Base-by-base conservation (phyloP, 2,797 vertebrate genomes). In the Coccyzus lansbergi region DNA sequence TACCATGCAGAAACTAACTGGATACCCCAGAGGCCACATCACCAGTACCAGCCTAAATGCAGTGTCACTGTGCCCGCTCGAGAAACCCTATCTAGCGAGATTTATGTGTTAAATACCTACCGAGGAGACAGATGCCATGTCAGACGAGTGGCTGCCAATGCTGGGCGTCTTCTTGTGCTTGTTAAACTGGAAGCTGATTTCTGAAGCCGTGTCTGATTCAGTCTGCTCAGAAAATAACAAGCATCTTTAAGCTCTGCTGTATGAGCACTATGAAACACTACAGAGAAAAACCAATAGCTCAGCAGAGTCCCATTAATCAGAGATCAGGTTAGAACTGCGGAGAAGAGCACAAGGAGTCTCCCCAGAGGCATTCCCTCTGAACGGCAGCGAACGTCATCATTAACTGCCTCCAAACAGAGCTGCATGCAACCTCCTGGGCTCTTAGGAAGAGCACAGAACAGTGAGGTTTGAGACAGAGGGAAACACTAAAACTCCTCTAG, bases 81-180 rank as follows among this genome's bases (percentile, higher is more conserved):
- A 74, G 75, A 33, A 81, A 6, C 51, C 26, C 68, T 18, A 4
- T 9, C 22, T 14, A 44, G 63, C 6, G 14, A 62, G 62, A 56
- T 2, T 33, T 31, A 19, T 9, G 11, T 16, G 1, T 33, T 8
- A 18, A 25, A 40, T 46, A 97, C 97, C 74, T 96, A 98, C 97
- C 92, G 97, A 98, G 65, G 97, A 98, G 76, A 98, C 97, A 4
- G 97, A 98, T 52, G 97, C 97, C 97, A 98, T 97, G 72, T 97
- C 97, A 0, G 97, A 98, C 2, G 97, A 98, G 90, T 98, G 97
- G 94, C 97, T 98, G 88, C 97, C 97, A 72, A 40, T 20, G 58
- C 97, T 98, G 5, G 96, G 96, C 0, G 92, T 96, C 94, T 97
- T 98, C 44, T 97, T 97, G 93, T 97, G 97, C 90, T 92, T 95